Percentiles rank a stretch among this genome's conserved stretches.
Evolutionary conservation across 2,113 vertebrate species (phyloP).

Genomic region (Vanacampus margaritifer): DNA sequence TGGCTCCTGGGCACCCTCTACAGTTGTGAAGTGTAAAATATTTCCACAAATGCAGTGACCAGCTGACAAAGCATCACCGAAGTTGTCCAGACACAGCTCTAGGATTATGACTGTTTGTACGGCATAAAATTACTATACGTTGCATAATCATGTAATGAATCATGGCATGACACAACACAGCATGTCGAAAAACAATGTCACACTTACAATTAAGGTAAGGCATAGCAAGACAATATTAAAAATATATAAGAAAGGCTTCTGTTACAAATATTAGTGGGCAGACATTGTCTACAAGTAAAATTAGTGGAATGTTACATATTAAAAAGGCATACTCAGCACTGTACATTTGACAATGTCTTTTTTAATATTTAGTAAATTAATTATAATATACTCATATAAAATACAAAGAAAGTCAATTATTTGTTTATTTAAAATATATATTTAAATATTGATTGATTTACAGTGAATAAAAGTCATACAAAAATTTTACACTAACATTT

Average conservation of each 20-base stretch:
- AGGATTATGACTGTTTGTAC: background rate
- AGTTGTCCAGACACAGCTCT: background rate
- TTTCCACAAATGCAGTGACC: background rate
- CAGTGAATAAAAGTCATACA: too few species aligned
- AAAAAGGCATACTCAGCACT: too few species aligned
- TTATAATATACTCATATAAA: too few species aligned
- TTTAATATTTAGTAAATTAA: too few species aligned
- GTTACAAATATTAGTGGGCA: background rate
- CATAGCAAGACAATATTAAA: background rate
- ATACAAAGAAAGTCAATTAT: too few species aligned
- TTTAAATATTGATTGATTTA: too few species aligned
- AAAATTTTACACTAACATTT: too few species aligned
- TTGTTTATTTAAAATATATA: too few species aligned
- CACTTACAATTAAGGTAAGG: slow-evolving; percentile 1
- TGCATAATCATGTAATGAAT: background rate
- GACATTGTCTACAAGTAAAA: background rate
- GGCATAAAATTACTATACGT: background rate
- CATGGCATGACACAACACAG: background rate
- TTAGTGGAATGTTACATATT: background rate
- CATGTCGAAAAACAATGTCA: background rate
- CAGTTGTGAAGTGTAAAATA: background rate
- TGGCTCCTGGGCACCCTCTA: background rate
- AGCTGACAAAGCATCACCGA: background rate
- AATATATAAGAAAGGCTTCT: background rate
- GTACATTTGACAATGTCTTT: too few species aligned